Evolutionary conservation across 2,888 invertebrate species (phyloP), one percentile per base, ranked within the genome.

Genomic region (Pheosia tremula): DNA sequence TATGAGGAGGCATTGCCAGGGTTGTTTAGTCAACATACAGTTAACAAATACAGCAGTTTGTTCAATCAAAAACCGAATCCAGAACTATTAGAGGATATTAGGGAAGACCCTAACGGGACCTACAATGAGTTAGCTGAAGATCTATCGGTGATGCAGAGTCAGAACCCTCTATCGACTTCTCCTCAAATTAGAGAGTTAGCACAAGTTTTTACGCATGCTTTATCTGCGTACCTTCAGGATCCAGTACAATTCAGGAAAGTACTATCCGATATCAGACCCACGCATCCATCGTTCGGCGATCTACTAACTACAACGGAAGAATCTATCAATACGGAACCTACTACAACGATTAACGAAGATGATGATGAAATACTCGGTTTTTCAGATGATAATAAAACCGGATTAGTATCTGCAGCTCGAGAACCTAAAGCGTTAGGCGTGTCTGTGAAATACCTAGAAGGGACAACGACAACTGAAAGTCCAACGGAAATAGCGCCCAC

Each of bases 191-290:
- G 97, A 59, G 97, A 97, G 85, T 86, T 97, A 5, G 97, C 97
- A 0, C 96, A 97, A 86, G 97, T 97, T 4, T 98, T 98, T 77
- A 97, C 97, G 0, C 96, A 97, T 78, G 97, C 97, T 0, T 86
- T 98, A 13, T 96, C 97, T 1, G 97, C 97, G 0, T 98, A 97
- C 74, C 90, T 98, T 5, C 96, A 97, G 85, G 96, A 97, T 84
- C 97, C 97, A 0, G 96, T 96, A n/a, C 96, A 96, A 59, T 97
- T 97, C 76, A 95, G 96, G 71, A 96, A 96, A 79, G 96, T 96
- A 36, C 85, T 98, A 36, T 96, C 96, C 7, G 96, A 97, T 70
- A 96, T 97, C 1, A 94, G 97, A 78, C 97, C 97, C 0, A 97
- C 97, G 0, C 97, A 97, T 75, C 97, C 97, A 0, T 94, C 96